Base-by-base conservation (phyloP, 1,140 invertebrate species). In the Phortica variegata region DNA sequence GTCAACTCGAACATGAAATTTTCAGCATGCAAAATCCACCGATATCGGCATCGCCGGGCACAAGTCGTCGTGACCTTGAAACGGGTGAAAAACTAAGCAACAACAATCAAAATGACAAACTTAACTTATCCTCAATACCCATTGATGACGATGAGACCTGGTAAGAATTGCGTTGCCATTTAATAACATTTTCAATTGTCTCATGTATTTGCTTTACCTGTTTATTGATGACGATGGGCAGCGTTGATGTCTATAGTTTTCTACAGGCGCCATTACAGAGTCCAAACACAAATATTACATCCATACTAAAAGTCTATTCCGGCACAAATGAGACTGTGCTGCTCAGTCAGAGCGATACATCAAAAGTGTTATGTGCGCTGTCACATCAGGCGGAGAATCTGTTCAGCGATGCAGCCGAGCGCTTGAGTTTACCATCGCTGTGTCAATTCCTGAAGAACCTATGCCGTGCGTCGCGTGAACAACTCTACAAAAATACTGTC, bases 1-100 rank as follows among this genome's bases (percentile, higher is more conserved):
- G 89, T n/a, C 87, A 88, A 58, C 75, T 95, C 56, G 93, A 95
- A 65, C 90, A 93, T 71, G 86, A 87, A 2, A 85, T 93, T 50
- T 95, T 93, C 53, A 90, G 90, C 54, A 80, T 80, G 61, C 79
- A 83, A 59, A 82, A 79, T 59, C 74, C 77, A 7, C 52, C 68
- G 2, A 61, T 75, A 16, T 55, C 72, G 6, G 55, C 81, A 3
- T 74, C 71, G 52, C 79, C 17, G 61, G 78, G 50, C 49, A 74
- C 49, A 62, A 76, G 49, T 66, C 76, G 54, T 62, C 78, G 56
- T 65, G 80, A 58, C 65, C 76, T 39, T 77, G 80, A 57, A 75
- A 80, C 65, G 21, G 62, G 65, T 5, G 72, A 59, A 66, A 82
- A 48, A 52, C 37, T 62, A 6, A 69, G 48, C 16, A 75, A 79